Evolutionary conservation across 1,140 invertebrate species (phyloP), one percentile per base, ranked within the genome.

Genomic region (Hylyphantes graminicola): DNA sequence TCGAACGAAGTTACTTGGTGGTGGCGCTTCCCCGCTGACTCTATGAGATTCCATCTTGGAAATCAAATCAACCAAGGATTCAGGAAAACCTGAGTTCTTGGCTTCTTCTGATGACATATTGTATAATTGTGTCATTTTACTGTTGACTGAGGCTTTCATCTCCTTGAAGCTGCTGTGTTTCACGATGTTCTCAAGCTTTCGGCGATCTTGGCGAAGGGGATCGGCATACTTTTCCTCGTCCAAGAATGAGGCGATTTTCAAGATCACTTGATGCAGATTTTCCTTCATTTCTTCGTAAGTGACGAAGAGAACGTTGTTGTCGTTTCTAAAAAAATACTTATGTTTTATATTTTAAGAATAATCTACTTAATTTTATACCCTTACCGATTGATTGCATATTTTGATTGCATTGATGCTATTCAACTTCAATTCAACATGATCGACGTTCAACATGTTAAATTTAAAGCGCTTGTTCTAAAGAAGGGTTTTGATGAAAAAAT

Each of bases 281-380:
- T 87, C 59, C 15, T 84, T 80, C 64, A 87, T 80, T 35, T 76
- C 64, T 72, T 87, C 86, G 75, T 87, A 88, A 19, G 87, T 89
- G 10, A 90, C 48, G 70, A 90, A 90, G 2, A 90, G 82, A 6
- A 90, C 87, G 85, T 90, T 90, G 5, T 85, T 80, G 13, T 90
- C 86, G 57, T 86, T 85, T 11, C 87, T 61, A 21, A 86, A 86
- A 12, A 63, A n/a, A 64, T 35, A 35, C 35, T n/a, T 35, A 2
- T 1, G 1, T 35, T 35, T n/a, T n/a, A n/a, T 35, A 35, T 35
- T 35, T 35, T 35, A 35, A 35, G 35, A 35, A 35, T 35, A 35
- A 1, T 35, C 35, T 35, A 35, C 35, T 35, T 35, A 35, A 35
- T 35, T 35, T 35, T 35, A 35, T n/a, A n/a, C n/a, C n/a, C n/a